phyloP scores from a whole-genome alignment of 2,797 vertebrate species.

The Falco peregrinus region DNA sequence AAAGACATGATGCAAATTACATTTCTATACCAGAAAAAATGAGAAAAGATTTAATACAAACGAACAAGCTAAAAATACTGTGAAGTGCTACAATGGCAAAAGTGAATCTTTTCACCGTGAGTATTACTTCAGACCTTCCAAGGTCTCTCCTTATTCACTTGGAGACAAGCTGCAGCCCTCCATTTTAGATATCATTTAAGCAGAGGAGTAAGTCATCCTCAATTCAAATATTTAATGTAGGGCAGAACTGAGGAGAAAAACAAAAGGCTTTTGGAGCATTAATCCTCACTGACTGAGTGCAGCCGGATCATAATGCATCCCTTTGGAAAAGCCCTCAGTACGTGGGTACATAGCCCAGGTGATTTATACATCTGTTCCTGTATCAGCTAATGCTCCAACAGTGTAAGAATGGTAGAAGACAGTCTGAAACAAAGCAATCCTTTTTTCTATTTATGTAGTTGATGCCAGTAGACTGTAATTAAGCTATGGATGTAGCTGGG shows the following conservation, averaged over 20 bases:
- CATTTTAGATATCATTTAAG: not conserved
- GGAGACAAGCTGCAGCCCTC: not conserved
- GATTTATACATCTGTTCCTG: not conserved
- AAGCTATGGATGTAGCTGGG: not conserved
- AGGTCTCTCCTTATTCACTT: not conserved
- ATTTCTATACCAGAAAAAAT: not conserved
- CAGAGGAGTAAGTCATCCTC: not conserved
- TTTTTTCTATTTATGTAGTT: not conserved
- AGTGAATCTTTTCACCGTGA: not conserved
- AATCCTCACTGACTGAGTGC: not conserved
- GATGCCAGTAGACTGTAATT: not conserved
- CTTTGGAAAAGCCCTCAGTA: not conserved
- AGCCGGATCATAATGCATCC: not conserved
- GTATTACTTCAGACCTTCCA: not conserved
- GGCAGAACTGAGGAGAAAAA: not conserved
- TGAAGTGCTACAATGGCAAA: not conserved
- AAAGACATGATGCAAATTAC: constrained; percentile 13
- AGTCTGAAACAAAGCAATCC: not conserved
- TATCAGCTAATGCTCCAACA: not conserved
- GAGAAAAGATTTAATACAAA: not conserved
- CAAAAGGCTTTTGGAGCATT: not conserved
- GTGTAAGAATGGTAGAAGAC: not conserved
- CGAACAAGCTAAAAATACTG: not conserved
- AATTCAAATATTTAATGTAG: not conserved
- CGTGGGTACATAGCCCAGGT: not conserved